Evolutionary conservation across 1,140 invertebrate species (phyloP), one percentile per base, ranked within the genome.

Genomic region (Nixonia krombeini): DNA sequence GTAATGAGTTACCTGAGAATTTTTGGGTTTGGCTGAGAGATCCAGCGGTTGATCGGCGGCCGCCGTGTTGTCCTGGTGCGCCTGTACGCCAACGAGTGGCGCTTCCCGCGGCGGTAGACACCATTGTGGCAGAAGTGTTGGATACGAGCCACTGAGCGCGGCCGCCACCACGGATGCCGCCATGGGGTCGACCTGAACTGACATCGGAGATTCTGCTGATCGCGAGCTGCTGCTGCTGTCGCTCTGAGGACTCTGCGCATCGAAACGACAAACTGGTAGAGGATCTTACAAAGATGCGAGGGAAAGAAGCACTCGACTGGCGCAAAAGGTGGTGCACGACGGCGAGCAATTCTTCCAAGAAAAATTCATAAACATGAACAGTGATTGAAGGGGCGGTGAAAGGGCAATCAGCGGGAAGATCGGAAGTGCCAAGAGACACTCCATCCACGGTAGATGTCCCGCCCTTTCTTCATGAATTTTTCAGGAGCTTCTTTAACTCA

Each of bases 11-110:
- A 85, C 84, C 84, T 84, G 84, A 81, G 81, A 82, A 72, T 78
- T 84, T 82, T 84, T 85, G 63, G 84, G 83, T 78, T 93, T 92
- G 70, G 91, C 90, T 85, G 92, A 93, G 72, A 94, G 89, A 86
- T 93, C 92, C 63, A 93, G 87, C 15, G 92, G 92, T 82, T 92
- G 90, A 75, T 92, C 91, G 64, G 85, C 85, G 35, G 83, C 83
- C 62, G 75, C 66, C 38, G 83, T 81, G 59, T 79, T 82, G 81
- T 87, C 82, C 77, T 86, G 83, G 61, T 80, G 78, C 40, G 75
- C 70, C 40, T 87, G 87, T 13, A 88, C 83, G 72, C 83, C 84
- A 51, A 86, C 80, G 61, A 83, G 80, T 49, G 82, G 76, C 55
- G 82, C 73, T 63, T 85, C 84, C 70, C 82, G 79, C 35, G 83